Evolutionary conservation across 1,140 invertebrate genomes (phyloP).

Genomic region (Onthophagus taurus): DNA sequence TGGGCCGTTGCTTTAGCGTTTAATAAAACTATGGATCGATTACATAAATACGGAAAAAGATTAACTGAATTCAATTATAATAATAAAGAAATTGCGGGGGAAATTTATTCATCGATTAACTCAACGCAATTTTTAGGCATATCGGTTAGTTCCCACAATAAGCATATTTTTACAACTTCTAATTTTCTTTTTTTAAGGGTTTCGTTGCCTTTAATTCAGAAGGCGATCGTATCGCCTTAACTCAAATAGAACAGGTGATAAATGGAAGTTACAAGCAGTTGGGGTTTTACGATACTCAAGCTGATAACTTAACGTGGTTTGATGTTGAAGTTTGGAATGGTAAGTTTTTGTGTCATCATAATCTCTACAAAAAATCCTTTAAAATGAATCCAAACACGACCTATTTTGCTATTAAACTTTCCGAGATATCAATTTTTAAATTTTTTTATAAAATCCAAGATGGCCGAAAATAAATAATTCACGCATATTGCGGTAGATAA

Average conservation of each 20-base stretch:
- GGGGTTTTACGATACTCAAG: constrained; percentile 94
- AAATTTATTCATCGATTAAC: constrained; percentile 96
- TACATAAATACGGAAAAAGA: constrained; percentile 66
- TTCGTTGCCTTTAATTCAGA: constrained; percentile 91
- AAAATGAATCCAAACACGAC: too few relatives aligned
- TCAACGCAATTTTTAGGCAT: constrained; percentile 95
- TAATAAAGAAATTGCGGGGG: constrained; percentile 87
- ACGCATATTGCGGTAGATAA: too few relatives aligned
- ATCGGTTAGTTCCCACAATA: constrained; percentile 61
- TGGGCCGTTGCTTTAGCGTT: constrained; percentile 96
- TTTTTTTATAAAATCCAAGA: too few relatives aligned
- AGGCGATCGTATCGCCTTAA: constrained; percentile 97
- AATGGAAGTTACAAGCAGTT: constrained; percentile 90
- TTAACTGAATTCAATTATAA: constrained; percentile 97
- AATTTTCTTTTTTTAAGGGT: constrained; percentile 51
- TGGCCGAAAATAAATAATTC: too few relatives aligned
- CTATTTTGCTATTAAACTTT: too few relatives aligned
- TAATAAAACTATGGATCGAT: constrained; percentile 87
- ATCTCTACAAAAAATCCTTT: background rate
- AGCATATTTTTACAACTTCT: background rate
- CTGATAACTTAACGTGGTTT: constrained; percentile 90
- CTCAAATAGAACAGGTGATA: constrained; percentile 95
- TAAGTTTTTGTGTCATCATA: constrained; percentile 32
- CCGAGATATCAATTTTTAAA: too few relatives aligned
- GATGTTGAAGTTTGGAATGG: constrained; percentile 84